Percentiles rank a stretch among this genome's conserved stretches.
Evolutionary conservation across 2,888 invertebrate genomes (phyloP).

Genomic region (Nephrotoma guestfalica): DNA sequence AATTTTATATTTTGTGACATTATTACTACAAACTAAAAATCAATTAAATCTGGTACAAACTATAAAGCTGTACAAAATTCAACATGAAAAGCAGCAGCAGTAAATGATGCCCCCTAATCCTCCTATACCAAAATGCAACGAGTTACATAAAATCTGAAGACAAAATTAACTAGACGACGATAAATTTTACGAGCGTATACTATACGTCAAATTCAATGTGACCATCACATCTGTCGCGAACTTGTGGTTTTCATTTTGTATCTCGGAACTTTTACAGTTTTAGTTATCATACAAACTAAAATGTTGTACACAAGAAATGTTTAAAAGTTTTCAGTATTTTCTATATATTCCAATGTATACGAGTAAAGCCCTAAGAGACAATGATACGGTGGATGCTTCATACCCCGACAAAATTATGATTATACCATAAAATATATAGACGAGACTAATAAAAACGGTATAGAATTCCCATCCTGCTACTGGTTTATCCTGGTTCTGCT

Average conservation of each 20-base stretch:
- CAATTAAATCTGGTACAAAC: not conserved
- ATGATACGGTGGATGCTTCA: not conserved
- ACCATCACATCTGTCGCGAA: constrained; percentile 11
- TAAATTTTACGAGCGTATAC: not conserved
- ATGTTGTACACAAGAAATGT: not conserved
- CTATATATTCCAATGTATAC: not conserved
- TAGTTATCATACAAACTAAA: not conserved
- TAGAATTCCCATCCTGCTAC: not conserved
- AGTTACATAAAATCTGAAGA: not conserved
- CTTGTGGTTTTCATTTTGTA: constrained; percentile 8
- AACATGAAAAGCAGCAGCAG: not conserved
- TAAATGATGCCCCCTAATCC: not conserved
- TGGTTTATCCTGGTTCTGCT: not conserved
- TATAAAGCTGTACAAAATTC: not conserved
- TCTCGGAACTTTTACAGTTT: not conserved
- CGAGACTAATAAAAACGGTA: not conserved
- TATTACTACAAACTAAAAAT: not conserved
- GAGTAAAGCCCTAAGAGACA: not conserved
- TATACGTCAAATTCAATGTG: constrained; percentile 4
- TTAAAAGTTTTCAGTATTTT: not conserved
- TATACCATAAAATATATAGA: not conserved
- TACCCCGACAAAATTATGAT: not conserved
- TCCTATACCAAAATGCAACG: not conserved
- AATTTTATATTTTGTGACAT: not conserved
- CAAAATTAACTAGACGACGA: not conserved